Evolutionary conservation across 2,113 vertebrate species (phyloP), one percentile per base, ranked within the genome.

Genomic region (Thalassarche chlororhynchos): DNA sequence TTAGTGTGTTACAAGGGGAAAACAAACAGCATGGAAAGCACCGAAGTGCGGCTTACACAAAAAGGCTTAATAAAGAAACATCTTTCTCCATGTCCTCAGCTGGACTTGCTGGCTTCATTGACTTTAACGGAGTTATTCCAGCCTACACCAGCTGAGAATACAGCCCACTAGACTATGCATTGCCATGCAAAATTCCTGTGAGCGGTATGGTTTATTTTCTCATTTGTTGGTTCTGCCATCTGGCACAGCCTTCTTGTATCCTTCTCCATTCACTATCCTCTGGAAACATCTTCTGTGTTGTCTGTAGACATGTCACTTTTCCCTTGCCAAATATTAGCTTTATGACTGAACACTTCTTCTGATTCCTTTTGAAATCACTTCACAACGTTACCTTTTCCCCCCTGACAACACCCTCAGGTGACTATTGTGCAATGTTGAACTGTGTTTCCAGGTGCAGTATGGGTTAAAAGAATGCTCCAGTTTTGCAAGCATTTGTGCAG

Each of bases 291-390:
- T 84, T 93, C 72, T 91, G 54, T 92, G 54, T 78, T 83, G 47
- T 75, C 74, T 75, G 8, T 8, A 78, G 55, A 66, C 57, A 55
- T 49, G 52, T 42, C 62, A 72, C 40, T 80, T 92, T 90, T 61
- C 19, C 71, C 55, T 74, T 93, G 86, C 71, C 86, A 90, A 89
- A 94, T 89, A 93, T 92, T 97, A 95, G 58, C 68, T 88, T 95
- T 46, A 49, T 90, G 70, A 85, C 74, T 47, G 75, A 92, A 61
- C 36, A 31, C 14, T 70, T 60, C 34, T 82, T 64, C 54, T 44
- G 54, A 36, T 80, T 88, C 49, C 54, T 76, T 79, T 61, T 76
- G 82, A 94, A 92, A 85, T 72, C 57, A 49, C 46, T 38, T 84
- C 69, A 85, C 49, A 88, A 17, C 2, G 6, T 65, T 57, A 61